phyloP scores from a whole-genome alignment of 2,113 vertebrate species.

The Apaloderma vittatum region DNA sequence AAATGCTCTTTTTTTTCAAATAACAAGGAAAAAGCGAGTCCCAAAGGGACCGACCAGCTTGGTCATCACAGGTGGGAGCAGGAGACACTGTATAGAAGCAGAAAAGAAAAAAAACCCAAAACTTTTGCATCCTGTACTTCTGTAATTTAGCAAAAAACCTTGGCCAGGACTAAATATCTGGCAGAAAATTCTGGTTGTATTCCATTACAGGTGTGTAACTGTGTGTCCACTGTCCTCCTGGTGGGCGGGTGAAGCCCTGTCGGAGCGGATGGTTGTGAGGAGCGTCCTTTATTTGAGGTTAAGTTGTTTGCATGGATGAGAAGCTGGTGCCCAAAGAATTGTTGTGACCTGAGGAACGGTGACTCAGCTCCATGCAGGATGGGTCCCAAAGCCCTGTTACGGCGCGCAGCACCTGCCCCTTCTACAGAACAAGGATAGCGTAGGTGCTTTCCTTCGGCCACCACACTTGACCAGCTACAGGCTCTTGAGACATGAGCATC shows the following conservation, averaged over 20 bases:
- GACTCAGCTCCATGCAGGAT: neutral
- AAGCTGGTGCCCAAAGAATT: neutral
- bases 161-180: neutral
- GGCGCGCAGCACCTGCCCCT: neutral
- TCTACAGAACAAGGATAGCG: neutral
- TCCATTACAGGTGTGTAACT: neutral
- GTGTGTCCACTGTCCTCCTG: neutral
- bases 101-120: accelerated
- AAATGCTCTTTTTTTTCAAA: neutral
- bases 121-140: neutral
- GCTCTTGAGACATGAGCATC: neutral
- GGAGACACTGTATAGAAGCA: neutral
- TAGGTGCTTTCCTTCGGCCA: neutral
- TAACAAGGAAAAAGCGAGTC: neutral
- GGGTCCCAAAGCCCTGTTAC: neutral
- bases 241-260: neutral
- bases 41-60: neutral
- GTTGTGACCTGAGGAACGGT: accelerated
- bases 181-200: neutral
- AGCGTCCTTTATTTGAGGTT: neutral
- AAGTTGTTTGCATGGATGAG: accelerated
- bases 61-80: neutral
- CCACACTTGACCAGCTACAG: accelerated
- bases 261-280: neutral
- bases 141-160: neutral